phyloP scores from a whole-genome alignment of 2,888 invertebrate genomes.

The Microctonus hyperodae region DNA sequence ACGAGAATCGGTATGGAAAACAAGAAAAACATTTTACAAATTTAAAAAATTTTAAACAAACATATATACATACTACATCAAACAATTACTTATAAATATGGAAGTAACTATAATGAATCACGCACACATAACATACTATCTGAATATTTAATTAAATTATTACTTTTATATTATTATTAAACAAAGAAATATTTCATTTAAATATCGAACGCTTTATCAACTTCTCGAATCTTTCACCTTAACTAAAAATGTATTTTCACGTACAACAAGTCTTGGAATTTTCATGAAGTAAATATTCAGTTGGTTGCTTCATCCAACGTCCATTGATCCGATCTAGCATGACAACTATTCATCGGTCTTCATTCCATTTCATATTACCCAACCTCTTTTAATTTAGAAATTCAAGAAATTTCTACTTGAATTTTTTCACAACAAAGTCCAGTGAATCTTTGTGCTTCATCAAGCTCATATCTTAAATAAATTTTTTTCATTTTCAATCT shows the following conservation, averaged over 20 bases:
- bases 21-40: conserved; percentile 29
- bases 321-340: conserved; percentile 16
- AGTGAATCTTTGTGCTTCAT: conserved; percentile 56
- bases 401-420: conserved; percentile 34
- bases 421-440: conserved; percentile 54
- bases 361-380: conserved; percentile 16
- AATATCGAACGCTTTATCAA: conserved; percentile 22
- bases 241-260: background rate
- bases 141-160: too few species aligned
- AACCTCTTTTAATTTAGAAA: conserved; percentile 29
- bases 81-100: too few species aligned
- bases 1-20: conserved; percentile 3
- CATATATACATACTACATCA: too few species aligned
- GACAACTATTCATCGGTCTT: conserved; percentile 22
- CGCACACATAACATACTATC: too few species aligned
- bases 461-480: conserved; percentile 26
- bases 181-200: too few species aligned
- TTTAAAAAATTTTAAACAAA: too few species aligned
- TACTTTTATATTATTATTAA: too few species aligned
- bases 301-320: conserved; percentile 13
- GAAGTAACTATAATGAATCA: too few species aligned
- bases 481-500: conserved; percentile 28
- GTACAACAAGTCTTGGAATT: conserved; percentile 25
- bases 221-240: conserved; percentile 13
- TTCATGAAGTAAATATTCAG: background rate